Conservation (phyloP, 1,140 invertebrate genomes). For the Tenebrio molitor region DNA sequence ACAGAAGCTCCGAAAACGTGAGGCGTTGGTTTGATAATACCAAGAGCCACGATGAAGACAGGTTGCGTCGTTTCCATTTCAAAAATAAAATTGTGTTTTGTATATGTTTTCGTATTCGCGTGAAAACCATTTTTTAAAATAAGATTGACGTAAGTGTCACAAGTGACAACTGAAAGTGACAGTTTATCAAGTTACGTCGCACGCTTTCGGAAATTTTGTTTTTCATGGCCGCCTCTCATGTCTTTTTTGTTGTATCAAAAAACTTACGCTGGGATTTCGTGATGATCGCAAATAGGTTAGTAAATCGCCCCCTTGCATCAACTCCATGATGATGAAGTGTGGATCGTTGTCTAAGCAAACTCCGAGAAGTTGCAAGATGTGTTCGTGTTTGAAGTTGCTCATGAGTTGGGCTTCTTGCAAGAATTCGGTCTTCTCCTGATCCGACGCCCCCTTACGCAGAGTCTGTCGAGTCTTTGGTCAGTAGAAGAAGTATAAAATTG, state of each 20-base stretch:
- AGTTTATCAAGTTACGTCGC: too few species aligned
- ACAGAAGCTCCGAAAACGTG: not conserved
- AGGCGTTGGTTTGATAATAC: too few species aligned
- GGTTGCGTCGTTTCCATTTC: too few species aligned
- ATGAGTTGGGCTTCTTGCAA: constrained; percentile 97
- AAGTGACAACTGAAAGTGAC: too few species aligned
- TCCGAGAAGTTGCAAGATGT: constrained; percentile 92
- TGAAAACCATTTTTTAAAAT: too few species aligned
- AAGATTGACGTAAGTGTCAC: too few species aligned
- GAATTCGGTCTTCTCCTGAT: constrained; percentile 93
- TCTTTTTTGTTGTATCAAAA: not conserved
- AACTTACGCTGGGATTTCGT: constrained; percentile 76
- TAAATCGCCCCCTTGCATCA: constrained; percentile 97
- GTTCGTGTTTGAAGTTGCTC: constrained; percentile 97
- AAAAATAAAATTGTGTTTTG: too few species aligned
- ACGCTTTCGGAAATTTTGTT: too few species aligned
- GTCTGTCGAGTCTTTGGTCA: constrained; percentile 72
- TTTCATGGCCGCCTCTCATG: too few species aligned
- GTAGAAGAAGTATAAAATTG: constrained; percentile 45
- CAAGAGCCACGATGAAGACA: too few species aligned
- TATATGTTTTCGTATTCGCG: too few species aligned
- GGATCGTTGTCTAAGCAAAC: constrained; percentile 95
- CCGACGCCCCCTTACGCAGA: constrained; percentile 91
- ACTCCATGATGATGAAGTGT: constrained; percentile 93
- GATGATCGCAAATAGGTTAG: constrained; percentile 88